Base-by-base conservation (phyloP, 1,140 invertebrate species). In the Amyelois transitella region DNA sequence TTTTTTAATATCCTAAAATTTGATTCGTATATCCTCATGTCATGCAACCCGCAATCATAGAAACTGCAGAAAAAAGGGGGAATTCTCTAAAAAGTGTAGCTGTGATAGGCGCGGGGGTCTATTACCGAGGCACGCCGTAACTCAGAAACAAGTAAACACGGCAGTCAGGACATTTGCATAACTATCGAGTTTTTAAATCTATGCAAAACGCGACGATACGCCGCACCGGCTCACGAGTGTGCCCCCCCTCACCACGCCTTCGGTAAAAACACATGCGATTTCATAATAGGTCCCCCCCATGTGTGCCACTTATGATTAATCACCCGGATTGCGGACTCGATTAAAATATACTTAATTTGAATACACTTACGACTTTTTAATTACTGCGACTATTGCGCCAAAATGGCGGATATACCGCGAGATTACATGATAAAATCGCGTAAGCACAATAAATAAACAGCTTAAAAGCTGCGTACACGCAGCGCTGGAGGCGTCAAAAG, bases 151-250 rank as follows among this genome's bases (percentile, higher is more conserved):
- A 77, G 78, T 73, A 81, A 82, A 85, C 79, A 85, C 79, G 73
- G 75, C 79, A 76, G 64, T 58, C 60, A 61, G 38, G 62, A 62
- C 69, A 84, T 86, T 86, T 75, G 81, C 79, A 86, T 86, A 71
- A 66, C 79, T 84, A 86, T 86, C 82, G 72, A 79, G 51, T 86
- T 86, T 86, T 86, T 86, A 82, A 83, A 86, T 86, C 82, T 86
- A 86, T 86, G 82, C 82, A 86, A 86, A 86, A 82, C 75, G 75
- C 69, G 73, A 75, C 81, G 81, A 86, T 83, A 81, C 72, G 76
- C 62, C 58, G 72, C 73, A 68, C 68, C 66, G 58, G 66, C 72
- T 69, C 77, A 74, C 73, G 72, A 74, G 69, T 60, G 61, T 51
- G 55, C 60, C 60, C 21, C 51, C 53, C 48, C 58, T 49, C 54